A percentile compares a stretch with the other conserved stretches of the same genome.
phyloP scores from a whole-genome alignment of 2,797 vertebrate species.

The Orientallactaga sibirica region DNA sequence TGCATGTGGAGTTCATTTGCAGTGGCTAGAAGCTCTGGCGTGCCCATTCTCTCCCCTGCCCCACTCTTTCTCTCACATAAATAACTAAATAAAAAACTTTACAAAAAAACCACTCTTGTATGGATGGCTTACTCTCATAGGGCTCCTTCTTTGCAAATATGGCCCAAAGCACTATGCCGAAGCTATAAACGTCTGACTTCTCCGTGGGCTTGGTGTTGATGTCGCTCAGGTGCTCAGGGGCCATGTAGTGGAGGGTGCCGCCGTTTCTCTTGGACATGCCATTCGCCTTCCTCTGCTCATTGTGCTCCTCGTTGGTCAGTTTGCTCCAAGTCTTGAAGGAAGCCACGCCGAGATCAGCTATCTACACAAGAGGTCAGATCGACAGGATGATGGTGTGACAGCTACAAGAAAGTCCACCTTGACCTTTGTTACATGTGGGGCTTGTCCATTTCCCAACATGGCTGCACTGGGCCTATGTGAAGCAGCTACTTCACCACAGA shows the following conservation, averaged over 20 bases:
- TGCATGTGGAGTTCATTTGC: too few species aligned
- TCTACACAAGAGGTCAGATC: constrained; percentile 87
- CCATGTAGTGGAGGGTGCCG: constrained; percentile 97
- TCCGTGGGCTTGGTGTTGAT: constrained; percentile 91
- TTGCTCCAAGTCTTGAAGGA: constrained; percentile 95
- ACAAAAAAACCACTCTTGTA: background rate
- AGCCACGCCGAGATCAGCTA: constrained; percentile 96
- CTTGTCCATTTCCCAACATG: background rate
- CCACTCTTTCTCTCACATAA: too few species aligned
- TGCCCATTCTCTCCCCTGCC: too few species aligned
- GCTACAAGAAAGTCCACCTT: background rate
- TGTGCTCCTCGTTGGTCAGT: constrained; percentile 93
- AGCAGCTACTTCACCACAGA: background rate
- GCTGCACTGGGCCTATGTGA: background rate
- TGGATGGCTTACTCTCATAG: constrained; percentile 92
- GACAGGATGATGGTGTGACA: background rate
- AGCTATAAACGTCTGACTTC: constrained; percentile 98
- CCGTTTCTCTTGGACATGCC: constrained; percentile 83
- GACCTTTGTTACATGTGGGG: background rate
- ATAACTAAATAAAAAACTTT: too few species aligned
- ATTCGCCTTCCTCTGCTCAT: constrained; percentile 85
- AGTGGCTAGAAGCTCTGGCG: too few species aligned
- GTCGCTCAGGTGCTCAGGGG: constrained; percentile 94
- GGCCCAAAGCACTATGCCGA: constrained; percentile 96
- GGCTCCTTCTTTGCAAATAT: constrained; percentile 94